Conservation (phyloP, 1,140 invertebrate genomes). For the Aphelinus certus region DNA sequence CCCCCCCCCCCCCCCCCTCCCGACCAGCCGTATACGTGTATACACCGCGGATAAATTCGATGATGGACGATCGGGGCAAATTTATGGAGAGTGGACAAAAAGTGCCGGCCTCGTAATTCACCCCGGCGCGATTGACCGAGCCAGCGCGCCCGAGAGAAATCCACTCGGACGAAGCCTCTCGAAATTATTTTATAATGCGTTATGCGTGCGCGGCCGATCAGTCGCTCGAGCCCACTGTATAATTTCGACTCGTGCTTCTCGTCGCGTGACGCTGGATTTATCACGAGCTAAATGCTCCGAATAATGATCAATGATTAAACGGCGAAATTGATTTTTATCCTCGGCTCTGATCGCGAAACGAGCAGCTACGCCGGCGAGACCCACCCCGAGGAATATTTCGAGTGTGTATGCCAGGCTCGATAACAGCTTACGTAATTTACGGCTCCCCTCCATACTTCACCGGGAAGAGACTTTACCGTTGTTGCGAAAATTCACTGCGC, state of each 20-base stretch:
- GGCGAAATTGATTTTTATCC: conserved; percentile 28
- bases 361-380: too few species aligned
- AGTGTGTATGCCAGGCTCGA: too few species aligned
- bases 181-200: conserved; percentile 39
- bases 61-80: conserved; percentile 26
- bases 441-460: too few species aligned
- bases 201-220: too few species aligned
- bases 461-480: too few species aligned
- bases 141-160: not conserved
- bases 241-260: not conserved
- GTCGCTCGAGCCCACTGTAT: too few species aligned
- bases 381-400: too few species aligned
- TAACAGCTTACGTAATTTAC: too few species aligned
- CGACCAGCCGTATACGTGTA: too few species aligned
- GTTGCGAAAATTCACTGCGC: too few species aligned
- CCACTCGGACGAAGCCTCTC: conserved; percentile 17
- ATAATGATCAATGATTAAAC: conserved; percentile 26
- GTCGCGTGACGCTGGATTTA: conserved; percentile 3
- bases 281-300: conserved; percentile 22
- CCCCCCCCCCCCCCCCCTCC: too few species aligned
- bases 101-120: conserved; percentile 26
- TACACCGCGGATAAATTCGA: conserved; percentile 30
- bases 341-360: not conserved
- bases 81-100: conserved; percentile 13
- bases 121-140: not conserved